phyloP scores from a whole-genome alignment of 2,888 invertebrate species.

The Coleophora deauratella region DNA sequence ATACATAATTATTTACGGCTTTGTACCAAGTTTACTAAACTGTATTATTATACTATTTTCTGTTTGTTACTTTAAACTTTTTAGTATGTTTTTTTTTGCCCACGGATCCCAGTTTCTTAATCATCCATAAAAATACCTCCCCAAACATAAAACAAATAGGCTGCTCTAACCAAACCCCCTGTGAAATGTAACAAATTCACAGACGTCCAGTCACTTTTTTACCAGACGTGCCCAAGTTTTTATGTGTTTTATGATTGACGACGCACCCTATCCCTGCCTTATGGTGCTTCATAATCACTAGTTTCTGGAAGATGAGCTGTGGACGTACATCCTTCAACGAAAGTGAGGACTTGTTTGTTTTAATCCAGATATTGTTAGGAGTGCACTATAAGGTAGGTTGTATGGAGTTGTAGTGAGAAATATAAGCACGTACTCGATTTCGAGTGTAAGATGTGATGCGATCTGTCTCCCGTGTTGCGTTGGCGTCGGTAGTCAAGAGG shows the following conservation, averaged over 20 bases:
- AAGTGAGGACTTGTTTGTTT: not conserved
- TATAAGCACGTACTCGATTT: slow-evolving; percentile 33
- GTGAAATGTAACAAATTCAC: slow-evolving; percentile 54
- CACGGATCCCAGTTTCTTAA: no score
- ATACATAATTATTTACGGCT: no score
- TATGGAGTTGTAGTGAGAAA: no score
- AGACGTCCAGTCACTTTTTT: slow-evolving; percentile 25
- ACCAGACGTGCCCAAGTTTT: slow-evolving; percentile 36
- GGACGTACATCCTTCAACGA: slow-evolving; percentile 28
- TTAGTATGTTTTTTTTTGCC: no score
- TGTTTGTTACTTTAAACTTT: no score
- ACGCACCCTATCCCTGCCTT: slow-evolving; percentile 32
- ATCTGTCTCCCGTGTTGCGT: slow-evolving; percentile 26
- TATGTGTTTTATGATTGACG: slow-evolving; percentile 51
- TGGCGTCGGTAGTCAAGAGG: slow-evolving; percentile 21
- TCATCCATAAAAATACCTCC: not conserved
- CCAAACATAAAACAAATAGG: not conserved
- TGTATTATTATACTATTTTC: no score
- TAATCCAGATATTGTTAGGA: not conserved
- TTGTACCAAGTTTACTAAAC: no score
- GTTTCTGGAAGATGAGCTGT: slow-evolving; percentile 39
- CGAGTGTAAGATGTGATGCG: slow-evolving; percentile 24
- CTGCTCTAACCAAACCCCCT: slow-evolving; percentile 26
- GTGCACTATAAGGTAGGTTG: slow-evolving; percentile 1
- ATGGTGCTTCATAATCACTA: slow-evolving; percentile 26